These are phyloP conservation scores for Passer montanus DNA, from an alignment of 2,113 vertebrate species.

Conservation along the genomic window DNA sequence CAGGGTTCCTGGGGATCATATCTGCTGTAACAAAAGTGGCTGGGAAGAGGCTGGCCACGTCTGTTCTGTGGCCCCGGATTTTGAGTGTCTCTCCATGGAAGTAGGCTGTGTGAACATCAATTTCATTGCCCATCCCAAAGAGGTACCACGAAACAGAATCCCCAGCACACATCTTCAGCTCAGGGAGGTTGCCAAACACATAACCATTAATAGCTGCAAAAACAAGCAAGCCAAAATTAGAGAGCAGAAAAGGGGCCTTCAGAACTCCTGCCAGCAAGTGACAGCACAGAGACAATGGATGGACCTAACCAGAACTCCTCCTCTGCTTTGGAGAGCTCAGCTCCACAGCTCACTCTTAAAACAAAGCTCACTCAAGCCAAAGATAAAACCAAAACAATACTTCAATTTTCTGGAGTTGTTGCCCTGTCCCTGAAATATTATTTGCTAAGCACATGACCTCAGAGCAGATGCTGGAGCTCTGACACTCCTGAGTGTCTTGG, in stretches of 20 bases:
- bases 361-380: neutral
- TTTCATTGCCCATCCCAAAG: conserved; percentile 80
- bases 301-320: neutral
- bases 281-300: neutral
- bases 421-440: neutral
- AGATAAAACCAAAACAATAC: neutral
- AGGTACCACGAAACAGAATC: conserved; percentile 75
- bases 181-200: conserved; percentile 79
- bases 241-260: neutral
- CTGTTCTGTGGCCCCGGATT: conserved; percentile 70
- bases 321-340: neutral
- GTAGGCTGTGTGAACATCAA: conserved; percentile 78
- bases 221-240: conserved; percentile 26
- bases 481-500: neutral
- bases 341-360: neutral
- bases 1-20: conserved; percentile 71
- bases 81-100: conserved; percentile 78
- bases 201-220: conserved; percentile 80
- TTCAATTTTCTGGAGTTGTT: neutral
- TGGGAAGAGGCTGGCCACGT: conserved; percentile 77
- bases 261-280: neutral
- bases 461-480: neutral
- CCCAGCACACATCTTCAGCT: conserved; percentile 72
- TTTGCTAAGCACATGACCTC: neutral
- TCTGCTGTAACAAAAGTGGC: conserved; percentile 79